phyloP scores from a whole-genome alignment of 2,113 vertebrate species.

The Xyrauchen texanus region DNA sequence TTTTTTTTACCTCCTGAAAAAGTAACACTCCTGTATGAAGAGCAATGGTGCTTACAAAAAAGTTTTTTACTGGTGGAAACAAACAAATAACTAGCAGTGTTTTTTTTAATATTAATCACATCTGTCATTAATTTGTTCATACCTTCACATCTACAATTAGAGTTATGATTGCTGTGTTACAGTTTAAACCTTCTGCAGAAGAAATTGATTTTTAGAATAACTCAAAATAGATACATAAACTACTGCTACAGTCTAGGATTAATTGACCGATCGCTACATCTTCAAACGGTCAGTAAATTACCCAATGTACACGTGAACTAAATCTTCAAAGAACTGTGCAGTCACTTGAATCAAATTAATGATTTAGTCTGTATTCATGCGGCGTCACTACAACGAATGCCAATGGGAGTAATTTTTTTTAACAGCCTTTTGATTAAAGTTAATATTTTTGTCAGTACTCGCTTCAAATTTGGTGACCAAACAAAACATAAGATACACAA shows the following conservation, averaged over 20 bases:
- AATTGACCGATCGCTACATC: conserved; percentile 18
- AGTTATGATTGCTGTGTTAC: conserved; percentile 18
- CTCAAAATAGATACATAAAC: conserved; percentile 30
- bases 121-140: conserved; percentile 23
- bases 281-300: conserved; percentile 7
- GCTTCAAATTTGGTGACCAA: conserved; percentile 1
- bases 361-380: neutral
- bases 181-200: conserved; percentile 20
- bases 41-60: neutral
- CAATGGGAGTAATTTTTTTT: neutral
- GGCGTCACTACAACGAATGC: neutral
- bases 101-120: neutral
- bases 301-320: neutral
- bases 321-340: neutral
- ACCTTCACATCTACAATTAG: conserved; percentile 24
- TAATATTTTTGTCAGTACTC: neutral
- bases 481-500: neutral
- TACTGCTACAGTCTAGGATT: conserved; percentile 24
- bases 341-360: neutral
- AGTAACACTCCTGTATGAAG: neutral
- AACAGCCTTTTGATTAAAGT: neutral
- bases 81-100: neutral
- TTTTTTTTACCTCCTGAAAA: conserved; percentile 30
- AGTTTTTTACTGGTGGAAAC: conserved; percentile 12
- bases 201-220: neutral